Evolutionary conservation across 2,888 invertebrate species (phyloP).

Genomic region (Pseudococcus viburni): DNA sequence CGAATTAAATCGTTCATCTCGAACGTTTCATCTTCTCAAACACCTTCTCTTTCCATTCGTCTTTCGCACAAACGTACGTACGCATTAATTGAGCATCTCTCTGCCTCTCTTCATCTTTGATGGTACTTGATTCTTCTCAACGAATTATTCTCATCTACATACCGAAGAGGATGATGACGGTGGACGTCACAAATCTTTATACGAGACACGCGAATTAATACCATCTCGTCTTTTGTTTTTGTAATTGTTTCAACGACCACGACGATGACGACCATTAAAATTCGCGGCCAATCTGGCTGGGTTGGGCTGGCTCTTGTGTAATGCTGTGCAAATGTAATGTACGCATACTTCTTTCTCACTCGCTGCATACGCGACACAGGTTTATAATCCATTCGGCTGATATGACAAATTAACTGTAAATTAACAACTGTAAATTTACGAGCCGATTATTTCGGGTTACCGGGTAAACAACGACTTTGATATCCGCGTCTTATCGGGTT

Average conservation of each 20-base stretch:
- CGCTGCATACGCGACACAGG: background rate
- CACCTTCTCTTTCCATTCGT: background rate
- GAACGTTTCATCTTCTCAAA: background rate
- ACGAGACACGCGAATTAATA: background rate
- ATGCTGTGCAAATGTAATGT: background rate
- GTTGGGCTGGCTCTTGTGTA: background rate
- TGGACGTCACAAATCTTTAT: background rate
- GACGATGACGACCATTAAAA: background rate
- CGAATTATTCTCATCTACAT: conserved; percentile 14
- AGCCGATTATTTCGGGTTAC: conserved; percentile 46
- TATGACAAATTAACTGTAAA: conserved; percentile 46
- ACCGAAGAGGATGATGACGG: background rate
- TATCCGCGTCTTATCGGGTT: background rate
- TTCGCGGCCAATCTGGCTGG: background rate
- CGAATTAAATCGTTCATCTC: background rate
- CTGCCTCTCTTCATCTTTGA: background rate
- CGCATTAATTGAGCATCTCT: background rate
- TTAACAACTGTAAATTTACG: conserved; percentile 32
- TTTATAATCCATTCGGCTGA: background rate
- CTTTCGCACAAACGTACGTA: background rate
- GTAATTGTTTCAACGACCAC: background rate
- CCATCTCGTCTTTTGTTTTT: background rate
- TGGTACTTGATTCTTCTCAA: conserved; percentile 1
- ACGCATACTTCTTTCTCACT: background rate
- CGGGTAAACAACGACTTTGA: background rate